Evolutionary conservation across 2,888 invertebrate species (phyloP).

Genomic region (Phaonia tiefii): DNA sequence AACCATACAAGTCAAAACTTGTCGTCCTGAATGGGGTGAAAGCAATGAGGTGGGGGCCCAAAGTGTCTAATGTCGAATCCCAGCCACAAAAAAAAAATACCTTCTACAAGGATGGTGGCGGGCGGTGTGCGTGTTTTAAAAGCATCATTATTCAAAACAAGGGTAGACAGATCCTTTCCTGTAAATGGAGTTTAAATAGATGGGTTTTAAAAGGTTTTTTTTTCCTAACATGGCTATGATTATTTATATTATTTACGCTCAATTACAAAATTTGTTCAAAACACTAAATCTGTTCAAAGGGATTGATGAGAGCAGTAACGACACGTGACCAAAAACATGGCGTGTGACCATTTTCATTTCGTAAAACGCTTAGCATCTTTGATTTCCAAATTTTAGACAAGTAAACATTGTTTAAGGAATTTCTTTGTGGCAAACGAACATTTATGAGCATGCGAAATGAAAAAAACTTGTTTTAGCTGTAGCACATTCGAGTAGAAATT

Average conservation of each 20-base stretch:
- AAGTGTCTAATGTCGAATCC: slow-evolving; percentile 30
- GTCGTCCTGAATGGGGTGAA: slow-evolving; percentile 36
- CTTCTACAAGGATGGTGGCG: no score
- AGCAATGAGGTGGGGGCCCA: slow-evolving; percentile 6
- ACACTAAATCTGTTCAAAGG: slow-evolving; percentile 59
- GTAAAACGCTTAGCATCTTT: slow-evolving; percentile 60
- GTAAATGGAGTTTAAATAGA: not conserved
- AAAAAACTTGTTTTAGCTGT: no score
- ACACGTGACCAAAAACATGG: slow-evolving; percentile 78
- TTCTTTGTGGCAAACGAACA: no score
- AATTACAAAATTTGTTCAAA: slow-evolving; percentile 68
- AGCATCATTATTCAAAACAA: slow-evolving; percentile 23
- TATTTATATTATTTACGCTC: slow-evolving; percentile 72
- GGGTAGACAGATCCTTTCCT: no score
- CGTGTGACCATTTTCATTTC: slow-evolving; percentile 60
- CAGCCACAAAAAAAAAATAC: slow-evolving; percentile 6
- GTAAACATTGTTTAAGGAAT: no score
- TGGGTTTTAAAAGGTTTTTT: no score
- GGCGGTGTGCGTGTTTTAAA: slow-evolving; percentile 25
- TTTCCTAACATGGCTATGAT: slow-evolving; percentile 48
- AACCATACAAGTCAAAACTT: no score
- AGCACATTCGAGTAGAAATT: no score
- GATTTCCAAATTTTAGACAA: no score
- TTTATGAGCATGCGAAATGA: no score
- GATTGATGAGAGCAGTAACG: slow-evolving; percentile 68